phyloP scores from a whole-genome alignment of 1,140 invertebrate species.

The Araneus ventricosus region DNA sequence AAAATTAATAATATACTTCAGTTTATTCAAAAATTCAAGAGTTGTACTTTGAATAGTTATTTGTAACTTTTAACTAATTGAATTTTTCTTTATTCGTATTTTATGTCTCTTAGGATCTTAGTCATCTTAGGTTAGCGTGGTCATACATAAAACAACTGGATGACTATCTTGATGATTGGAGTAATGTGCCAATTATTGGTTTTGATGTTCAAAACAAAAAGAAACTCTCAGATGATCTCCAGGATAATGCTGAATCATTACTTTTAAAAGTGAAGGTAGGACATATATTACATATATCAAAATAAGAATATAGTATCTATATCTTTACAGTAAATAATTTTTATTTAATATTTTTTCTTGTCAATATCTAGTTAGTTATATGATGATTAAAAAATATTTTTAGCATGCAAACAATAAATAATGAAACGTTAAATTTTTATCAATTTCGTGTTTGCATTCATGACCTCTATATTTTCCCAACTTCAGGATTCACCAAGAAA shows the following conservation, averaged over 20 bases:
- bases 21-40: too few species aligned
- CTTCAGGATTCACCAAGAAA: too few species aligned
- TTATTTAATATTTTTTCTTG: background rate
- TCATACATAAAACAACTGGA: background rate
- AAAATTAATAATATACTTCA: too few species aligned
- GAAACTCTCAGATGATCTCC: background rate
- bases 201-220: constrained; percentile 41
- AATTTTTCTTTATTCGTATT: too few species aligned
- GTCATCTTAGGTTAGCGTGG: constrained; percentile 15
- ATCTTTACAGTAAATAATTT: background rate
- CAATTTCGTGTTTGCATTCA: too few species aligned
- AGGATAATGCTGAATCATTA: background rate
- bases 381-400: background rate
- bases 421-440: too few species aligned
- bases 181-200: background rate
- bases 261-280: constrained; percentile 9
- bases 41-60: too few species aligned
- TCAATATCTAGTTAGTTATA: background rate
- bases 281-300: background rate
- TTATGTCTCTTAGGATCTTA: background rate
- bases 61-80: too few species aligned
- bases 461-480: too few species aligned
- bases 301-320: background rate
- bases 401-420: background rate
- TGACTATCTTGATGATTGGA: constrained; percentile 3